Evolutionary conservation across 2,888 invertebrate genomes (phyloP), one percentile per base, ranked within the genome.

Genomic region (Liodrosophila aerea): DNA sequence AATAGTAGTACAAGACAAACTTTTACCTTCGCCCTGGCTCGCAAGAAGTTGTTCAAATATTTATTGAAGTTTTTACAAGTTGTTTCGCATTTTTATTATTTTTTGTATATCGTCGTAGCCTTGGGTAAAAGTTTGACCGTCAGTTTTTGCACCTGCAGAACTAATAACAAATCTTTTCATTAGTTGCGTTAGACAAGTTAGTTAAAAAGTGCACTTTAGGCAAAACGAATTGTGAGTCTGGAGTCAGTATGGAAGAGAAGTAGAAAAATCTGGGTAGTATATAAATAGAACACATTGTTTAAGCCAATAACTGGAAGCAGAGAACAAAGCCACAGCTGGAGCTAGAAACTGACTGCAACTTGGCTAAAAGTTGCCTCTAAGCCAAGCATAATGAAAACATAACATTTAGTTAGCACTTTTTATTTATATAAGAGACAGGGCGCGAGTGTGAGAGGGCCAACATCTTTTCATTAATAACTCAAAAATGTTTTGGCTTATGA

Each of bases 81-180:
- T 82, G 78, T 61, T 68, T 41, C 8, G 22, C 8, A 7, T 9
- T 27, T 36, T 31, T 15, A 7, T 12, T 34, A 22, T 1, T 40
- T 7, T 33, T 15, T 47, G 22, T 39, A 1, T 11, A 9, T 30
- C 7, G 30, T 41, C 18, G 15, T 64, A 61, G 74, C 58, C 60
- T 50, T 44, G 56, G 53, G 31, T 41, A 51, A 64, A 82, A 78
- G 68, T 69, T 78, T 13, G 16, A 47, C 59, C 52, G 61, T 56
- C 47, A 67, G 57, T 74, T 85, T 68, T 68, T 75, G 80, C 78
- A 77, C 78, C 80, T 72, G 65, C 61, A 58, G 66, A 81, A 83
- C 85, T 83, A 85, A 80, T 80, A 80, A 85, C 85, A 80, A 80
- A 85, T 85, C 85, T 83, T 80, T 80, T 80, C 78, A 80, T 80